Percentiles rank a stretch among this genome's conserved stretches.
phyloP scores from a whole-genome alignment of 1,140 invertebrate genomes.

The Caenorhabditis elegans region DNA sequence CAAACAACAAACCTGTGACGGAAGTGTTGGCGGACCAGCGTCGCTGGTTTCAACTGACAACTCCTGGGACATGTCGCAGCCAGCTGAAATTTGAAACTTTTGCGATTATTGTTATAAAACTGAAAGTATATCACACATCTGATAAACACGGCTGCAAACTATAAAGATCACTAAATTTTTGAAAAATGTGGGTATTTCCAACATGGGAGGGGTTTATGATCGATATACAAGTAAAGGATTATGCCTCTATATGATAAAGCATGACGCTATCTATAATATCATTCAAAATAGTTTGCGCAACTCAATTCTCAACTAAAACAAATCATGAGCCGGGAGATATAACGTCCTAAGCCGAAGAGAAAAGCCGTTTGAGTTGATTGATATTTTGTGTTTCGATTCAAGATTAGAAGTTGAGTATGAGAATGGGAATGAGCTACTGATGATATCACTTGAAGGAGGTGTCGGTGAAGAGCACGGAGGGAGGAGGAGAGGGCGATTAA shows the following conservation, averaged over 20 bases:
- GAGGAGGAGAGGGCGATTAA: background rate
- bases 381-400: background rate
- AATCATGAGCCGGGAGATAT: background rate
- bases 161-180: no score
- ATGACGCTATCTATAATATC: background rate
- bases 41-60: background rate
- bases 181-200: no score
- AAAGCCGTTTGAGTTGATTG: background rate
- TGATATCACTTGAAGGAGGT: background rate
- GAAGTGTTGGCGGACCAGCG: slow-evolving; percentile 7
- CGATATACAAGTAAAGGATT: no score
- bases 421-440: slow-evolving; percentile 4
- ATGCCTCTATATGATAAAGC: no score
- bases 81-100: background rate
- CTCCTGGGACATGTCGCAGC: background rate
- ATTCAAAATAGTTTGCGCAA: background rate
- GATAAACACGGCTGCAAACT: no score
- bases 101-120: no score
- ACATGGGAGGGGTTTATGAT: no score
- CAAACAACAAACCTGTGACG: slow-evolving; percentile 20
- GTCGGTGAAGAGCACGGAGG: no score
- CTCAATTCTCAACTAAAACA: background rate
- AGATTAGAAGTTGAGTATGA: slow-evolving; percentile 18
- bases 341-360: background rate
- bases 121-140: no score